Evolutionary conservation across 2,888 invertebrate species (phyloP), one percentile per base, ranked within the genome.

Genomic region (Rotaria socialis): DNA sequence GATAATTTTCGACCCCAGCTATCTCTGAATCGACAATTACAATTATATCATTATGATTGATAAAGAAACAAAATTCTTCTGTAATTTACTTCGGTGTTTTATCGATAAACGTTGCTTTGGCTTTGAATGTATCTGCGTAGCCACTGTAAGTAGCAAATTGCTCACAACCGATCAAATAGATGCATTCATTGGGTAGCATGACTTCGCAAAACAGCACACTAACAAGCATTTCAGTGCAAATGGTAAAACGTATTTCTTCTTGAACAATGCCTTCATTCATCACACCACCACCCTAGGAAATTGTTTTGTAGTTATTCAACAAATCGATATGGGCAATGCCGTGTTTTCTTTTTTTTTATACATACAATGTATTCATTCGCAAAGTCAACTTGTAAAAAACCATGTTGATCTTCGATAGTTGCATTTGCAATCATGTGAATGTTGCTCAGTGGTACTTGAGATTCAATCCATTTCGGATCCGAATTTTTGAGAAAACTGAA

Each of bases 161-260:
- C 90, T 95, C 95, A 47, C 92, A 92, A 19, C 94, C 87, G 16
- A 85, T 47, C 10, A 97, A 93, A 84, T 95, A 90, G 0, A 96
- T 91, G 0, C 95, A 94, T 92, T 97, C 96, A 24, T 94, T 94
- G 10, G 94, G 93, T 75, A 93, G 93, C 88, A 96, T 91, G 14
- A 93, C 93, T 91, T 96, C 95, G 0, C 94, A 94, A 89, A 96
- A 94, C 8, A 97, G 92, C 92, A 95, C 94, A 7, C 95, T 94
- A 6, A 95, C 92, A 88, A 97, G 92, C 88, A 96, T 92, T 91
- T 97, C 97, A 0, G 97, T 96, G 89, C 95, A 96, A 88, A 96
- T 95, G 16, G 95, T 93, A 90, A 96, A 97, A 84, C 96, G 93
- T 88, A 97, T 97, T 92, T 97, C 97, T 91, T 97, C 97, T 91